Evolutionary conservation across 2,888 invertebrate genomes (phyloP).

Genomic region (Dilophus febrilis): DNA sequence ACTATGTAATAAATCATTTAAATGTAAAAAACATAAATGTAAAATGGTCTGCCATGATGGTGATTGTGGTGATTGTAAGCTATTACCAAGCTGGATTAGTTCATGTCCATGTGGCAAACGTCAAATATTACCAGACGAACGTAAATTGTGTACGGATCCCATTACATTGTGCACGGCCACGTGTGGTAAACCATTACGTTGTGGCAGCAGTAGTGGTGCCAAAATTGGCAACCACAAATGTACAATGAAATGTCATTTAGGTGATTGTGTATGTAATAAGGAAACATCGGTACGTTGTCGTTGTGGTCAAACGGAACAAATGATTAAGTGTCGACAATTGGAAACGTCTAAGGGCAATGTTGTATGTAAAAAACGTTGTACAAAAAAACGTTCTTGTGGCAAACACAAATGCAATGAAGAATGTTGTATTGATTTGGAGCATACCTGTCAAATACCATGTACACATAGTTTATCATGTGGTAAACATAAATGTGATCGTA

Average conservation of each 20-base stretch:
- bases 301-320: constrained; percentile 70
- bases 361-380: constrained; percentile 78
- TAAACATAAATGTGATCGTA: constrained; percentile 70
- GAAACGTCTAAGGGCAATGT: constrained; percentile 54
- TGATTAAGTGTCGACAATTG: constrained; percentile 58
- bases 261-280: constrained; percentile 62
- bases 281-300: constrained; percentile 63
- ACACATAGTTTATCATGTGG: constrained; percentile 72
- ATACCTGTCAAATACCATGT: constrained; percentile 70
- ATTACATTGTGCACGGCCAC: constrained; percentile 63
- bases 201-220: constrained; percentile 48
- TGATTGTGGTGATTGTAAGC: constrained; percentile 44
- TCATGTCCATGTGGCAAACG: constrained; percentile 66
- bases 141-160: constrained; percentile 60
- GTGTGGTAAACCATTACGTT: constrained; percentile 45
- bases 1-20: constrained; percentile 39
- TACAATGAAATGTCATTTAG: constrained; percentile 43
- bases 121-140: constrained; percentile 27
- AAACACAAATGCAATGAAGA: constrained; percentile 78
- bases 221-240: constrained; percentile 49
- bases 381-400: constrained; percentile 69
- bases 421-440: constrained; percentile 74
- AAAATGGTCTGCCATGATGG: constrained; percentile 48
- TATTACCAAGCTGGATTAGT: constrained; percentile 41
- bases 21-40: constrained; percentile 57